These are phyloP conservation scores for Illadopsis cleaveri DNA, from an alignment of 2,113 vertebrate species.

Conservation along the genomic window DNA sequence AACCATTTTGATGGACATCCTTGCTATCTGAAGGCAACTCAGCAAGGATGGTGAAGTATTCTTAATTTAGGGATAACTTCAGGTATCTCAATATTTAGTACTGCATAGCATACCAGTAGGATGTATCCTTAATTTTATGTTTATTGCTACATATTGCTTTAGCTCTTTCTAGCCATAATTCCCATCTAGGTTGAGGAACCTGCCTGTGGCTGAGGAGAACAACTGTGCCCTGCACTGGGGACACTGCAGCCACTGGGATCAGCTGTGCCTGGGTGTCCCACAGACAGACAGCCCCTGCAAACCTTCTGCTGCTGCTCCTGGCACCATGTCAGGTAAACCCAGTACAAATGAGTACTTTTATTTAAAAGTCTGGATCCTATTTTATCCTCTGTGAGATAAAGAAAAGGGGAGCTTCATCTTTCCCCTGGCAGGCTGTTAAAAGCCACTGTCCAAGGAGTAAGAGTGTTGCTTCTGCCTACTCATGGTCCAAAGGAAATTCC, in stretches of 20 bases:
- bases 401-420: neutral
- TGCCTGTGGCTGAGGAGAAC: rapidly evolving
- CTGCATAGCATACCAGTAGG: neutral
- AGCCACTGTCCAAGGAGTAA: neutral
- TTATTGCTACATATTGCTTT: neutral
- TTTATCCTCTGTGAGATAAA: neutral
- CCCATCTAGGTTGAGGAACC: rapidly evolving
- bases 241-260: rapidly evolving
- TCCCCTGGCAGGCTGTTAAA: neutral
- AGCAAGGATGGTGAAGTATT: neutral
- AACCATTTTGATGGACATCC: neutral
- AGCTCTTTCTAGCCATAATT: neutral
- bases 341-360: neutral
- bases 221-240: neutral
- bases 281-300: rapidly evolving
- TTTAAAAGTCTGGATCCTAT: neutral
- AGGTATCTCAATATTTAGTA: neutral
- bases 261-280: rapidly evolving
- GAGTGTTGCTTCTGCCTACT: rapidly evolving
- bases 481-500: neutral
- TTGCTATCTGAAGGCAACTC: neutral
- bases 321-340: neutral
- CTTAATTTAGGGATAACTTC: neutral
- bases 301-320: rapidly evolving
- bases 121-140: neutral